phyloP scores from a whole-genome alignment of 92 coral and sea anemone species.

The Virgularia gustaviana region DNA sequence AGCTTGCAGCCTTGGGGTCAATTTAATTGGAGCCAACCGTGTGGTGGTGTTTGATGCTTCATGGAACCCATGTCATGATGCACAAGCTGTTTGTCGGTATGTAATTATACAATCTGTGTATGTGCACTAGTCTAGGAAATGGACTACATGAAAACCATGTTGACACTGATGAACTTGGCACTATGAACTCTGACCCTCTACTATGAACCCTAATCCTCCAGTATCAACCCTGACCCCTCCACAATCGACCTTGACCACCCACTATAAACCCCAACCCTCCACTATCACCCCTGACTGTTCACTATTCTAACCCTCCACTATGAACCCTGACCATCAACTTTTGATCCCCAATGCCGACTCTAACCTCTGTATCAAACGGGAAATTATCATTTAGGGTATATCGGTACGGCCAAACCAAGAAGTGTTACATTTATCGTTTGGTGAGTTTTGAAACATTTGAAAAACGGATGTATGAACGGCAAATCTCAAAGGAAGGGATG shows the following conservation, averaged over 20 bases:
- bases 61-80: conserved; percentile 97
- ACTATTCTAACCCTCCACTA: not conserved
- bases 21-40: conserved; percentile 86
- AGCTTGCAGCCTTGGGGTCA: conserved; percentile 87
- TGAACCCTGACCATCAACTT: not conserved
- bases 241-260: too few relatives aligned
- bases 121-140: not conserved
- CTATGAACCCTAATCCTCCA: too few relatives aligned
- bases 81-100: conserved; percentile 87
- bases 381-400: conserved; percentile 59
- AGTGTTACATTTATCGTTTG: conserved; percentile 81
- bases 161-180: too few relatives aligned
- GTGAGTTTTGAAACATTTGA: conserved; percentile 89
- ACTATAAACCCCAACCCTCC: too few relatives aligned
- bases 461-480: conserved; percentile 93
- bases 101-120: not conserved
- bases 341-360: not conserved
- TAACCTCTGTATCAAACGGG: not conserved
- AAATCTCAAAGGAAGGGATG: conserved; percentile 90
- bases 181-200: too few relatives aligned
- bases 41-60: conserved; percentile 92
- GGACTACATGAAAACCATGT: not conserved
- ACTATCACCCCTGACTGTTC: not conserved
- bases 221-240: too few relatives aligned
- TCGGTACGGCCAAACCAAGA: conserved; percentile 89